A percentile compares a stretch with the other conserved stretches of the same genome.
These are phyloP conservation scores for Chiropotes sagulatus DNA, from an alignment of 2,797 vertebrate species.

Conservation along the genomic window DNA sequence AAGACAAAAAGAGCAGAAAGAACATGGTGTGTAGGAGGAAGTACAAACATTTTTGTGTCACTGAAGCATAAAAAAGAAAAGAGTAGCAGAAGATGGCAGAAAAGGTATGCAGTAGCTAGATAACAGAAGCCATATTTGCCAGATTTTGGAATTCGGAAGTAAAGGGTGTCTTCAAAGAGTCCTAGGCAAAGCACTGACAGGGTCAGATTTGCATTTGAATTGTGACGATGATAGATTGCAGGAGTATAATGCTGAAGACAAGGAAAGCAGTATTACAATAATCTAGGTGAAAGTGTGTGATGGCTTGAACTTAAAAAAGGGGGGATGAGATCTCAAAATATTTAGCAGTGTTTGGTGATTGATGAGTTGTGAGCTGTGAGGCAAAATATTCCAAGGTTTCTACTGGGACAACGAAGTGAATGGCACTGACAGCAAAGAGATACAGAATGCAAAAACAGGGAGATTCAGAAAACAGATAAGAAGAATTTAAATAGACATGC, in stretches of 20 bases:
- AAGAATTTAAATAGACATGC: not conserved
- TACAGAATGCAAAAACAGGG: not conserved
- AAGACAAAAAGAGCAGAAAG: conserved; percentile 36
- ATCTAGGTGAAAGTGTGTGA: conserved; percentile 14
- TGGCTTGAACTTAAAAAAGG: not conserved
- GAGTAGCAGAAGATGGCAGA: not conserved
- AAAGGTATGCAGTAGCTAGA: conserved; percentile 9
- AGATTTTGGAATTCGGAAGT: not conserved
- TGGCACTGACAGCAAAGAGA: not conserved
- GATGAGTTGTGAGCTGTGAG: not conserved
- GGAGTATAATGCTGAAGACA: not conserved
- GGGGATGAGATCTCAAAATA: not conserved
- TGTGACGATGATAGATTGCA: not conserved
- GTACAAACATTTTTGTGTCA: conserved; percentile 10
- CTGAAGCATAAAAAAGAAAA: conserved; percentile 13
- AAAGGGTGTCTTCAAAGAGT: not conserved
- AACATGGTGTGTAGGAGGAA: not conserved
- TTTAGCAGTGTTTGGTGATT: not conserved
- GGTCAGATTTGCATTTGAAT: not conserved
- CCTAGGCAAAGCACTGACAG: conserved; percentile 16
- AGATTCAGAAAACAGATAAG: not conserved
- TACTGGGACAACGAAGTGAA: not conserved
- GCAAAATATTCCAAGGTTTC: not conserved
- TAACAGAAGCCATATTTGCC: not conserved
- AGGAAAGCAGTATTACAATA: not conserved